phyloP scores from a whole-genome alignment of 1,140 invertebrate species.

The Drosophila virilis region DNA sequence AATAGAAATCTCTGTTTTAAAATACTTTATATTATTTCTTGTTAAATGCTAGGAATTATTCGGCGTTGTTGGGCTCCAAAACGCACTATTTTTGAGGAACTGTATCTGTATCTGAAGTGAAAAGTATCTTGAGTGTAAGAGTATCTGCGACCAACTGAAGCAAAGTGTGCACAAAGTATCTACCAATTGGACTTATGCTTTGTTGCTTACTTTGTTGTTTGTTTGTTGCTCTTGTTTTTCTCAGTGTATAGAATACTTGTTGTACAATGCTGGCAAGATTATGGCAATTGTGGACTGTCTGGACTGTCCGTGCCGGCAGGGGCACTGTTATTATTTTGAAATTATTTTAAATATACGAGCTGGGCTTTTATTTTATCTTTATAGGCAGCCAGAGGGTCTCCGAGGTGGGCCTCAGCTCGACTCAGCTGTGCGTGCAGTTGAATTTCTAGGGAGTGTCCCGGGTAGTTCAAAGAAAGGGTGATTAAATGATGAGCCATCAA shows the following conservation, averaged over 20 bases:
- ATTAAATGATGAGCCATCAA: constrained; percentile 13
- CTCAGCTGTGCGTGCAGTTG: constrained; percentile 11
- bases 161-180: constrained; percentile 27
- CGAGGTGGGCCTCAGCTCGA: background rate
- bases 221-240: background rate
- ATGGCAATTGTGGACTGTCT: constrained; percentile 19
- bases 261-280: constrained; percentile 35
- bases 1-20: no score
- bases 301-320: constrained; percentile 1
- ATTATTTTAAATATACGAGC: constrained; percentile 46
- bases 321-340: constrained; percentile 50
- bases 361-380: constrained; percentile 19
- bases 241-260: constrained; percentile 22
- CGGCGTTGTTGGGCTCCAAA: no score
- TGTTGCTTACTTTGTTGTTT: background rate
- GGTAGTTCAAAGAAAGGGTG: constrained; percentile 8
- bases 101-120: background rate
- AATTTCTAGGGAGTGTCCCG: constrained; percentile 6
- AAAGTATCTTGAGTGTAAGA: background rate
- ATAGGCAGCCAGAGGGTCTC: background rate
- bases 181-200: constrained; percentile 26
- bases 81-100: no score
- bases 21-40: no score
- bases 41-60: no score
- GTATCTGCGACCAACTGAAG: constrained; percentile 26